A percentile compares a stretch with the other conserved stretches of the same genome.
phyloP scores from a whole-genome alignment of 37 sponge, comb jelly and placozoan species.

The Aphrocallistes beatrix region DNA sequence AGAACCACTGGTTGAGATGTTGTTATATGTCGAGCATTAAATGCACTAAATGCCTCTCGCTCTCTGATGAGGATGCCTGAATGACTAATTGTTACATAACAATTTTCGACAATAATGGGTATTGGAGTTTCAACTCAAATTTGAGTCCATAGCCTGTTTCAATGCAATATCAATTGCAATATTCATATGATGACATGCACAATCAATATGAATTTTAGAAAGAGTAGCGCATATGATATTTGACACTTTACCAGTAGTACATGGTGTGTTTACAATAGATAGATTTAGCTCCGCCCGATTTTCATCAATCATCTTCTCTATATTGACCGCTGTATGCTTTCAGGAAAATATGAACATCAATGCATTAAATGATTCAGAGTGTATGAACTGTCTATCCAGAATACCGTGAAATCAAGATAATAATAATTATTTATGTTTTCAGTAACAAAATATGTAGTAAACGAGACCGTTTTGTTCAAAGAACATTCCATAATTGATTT shows the following conservation, averaged over 20 bases:
- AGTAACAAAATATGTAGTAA: neutral
- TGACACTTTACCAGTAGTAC: slow-evolving; percentile 4
- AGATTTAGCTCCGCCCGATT: neutral
- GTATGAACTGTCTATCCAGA: too few species aligned
- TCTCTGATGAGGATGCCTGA: neutral
- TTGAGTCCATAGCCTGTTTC: slow-evolving; percentile 20
- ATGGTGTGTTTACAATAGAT: neutral
- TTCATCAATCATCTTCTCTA: neutral
- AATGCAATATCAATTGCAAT: neutral
- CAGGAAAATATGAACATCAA: slow-evolving; percentile 17
- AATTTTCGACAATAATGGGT: slow-evolving; percentile 12
- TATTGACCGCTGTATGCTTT: neutral
- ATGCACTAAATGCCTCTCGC: slow-evolving; percentile 1
- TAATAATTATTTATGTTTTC: slow-evolving; percentile 3
- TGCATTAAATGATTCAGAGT: neutral
- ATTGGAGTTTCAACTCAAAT: slow-evolving; percentile 10
- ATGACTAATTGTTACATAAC: neutral
- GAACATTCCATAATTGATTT: slow-evolving; percentile 12
- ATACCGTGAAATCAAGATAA: too few species aligned
- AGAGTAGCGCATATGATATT: neutral
- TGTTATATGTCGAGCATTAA: slow-evolving; percentile 20
- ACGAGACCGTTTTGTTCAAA: slow-evolving; percentile 17
- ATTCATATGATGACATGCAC: neutral
- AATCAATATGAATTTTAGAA: neutral
- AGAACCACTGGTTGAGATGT: neutral